Evolutionary conservation across 2,888 invertebrate genomes (phyloP), one percentile per base, ranked within the genome.

Genomic region (Lordiphosa fenestrarum): DNA sequence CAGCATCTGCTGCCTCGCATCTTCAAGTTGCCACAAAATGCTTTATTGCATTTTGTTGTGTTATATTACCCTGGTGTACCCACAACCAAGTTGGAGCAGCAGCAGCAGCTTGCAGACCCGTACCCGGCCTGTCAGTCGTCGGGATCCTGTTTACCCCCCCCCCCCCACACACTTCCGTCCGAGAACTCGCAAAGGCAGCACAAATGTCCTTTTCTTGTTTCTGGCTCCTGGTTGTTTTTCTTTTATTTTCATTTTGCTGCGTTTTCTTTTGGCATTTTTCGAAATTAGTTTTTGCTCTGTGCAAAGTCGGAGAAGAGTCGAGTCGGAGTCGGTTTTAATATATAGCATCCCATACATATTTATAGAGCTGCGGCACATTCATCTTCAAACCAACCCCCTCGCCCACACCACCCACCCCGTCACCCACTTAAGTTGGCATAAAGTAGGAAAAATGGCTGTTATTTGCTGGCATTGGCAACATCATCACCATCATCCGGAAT

Each of bases 1-100:
- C 85, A 82, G 81, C 84, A 84, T 85, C 84, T 84, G 84, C 81
- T 85, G 74, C 71, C 33, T 82, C 73, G 71, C 85, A 82, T 85
- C 85, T 84, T 85, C 81, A 75, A 84, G 80, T 85, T 85, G 81
- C 84, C 85, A 81, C 85, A 84, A 81, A 84, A 84, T 84, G 84
- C 83, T 84, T 84, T 84, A 84, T 84, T 84, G 81, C 84, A 73
- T 81, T 84, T 85, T 84, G 84, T 84, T 84, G 75, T 81, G 83
- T 75, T 84, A 76, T 82, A 84, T 82, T 82, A 82, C 83, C 80
- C 76, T 69, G 62, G 74, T 70, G 73, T 73, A 66, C 69, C 75
- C 71, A 63, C 54, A 58, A 52, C 40, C 12, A 40, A 36, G 23
- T 38, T 36, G 35, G 15, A 37, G 15, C 15, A 15, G 15, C 15